Evolutionary conservation across 2,888 invertebrate genomes (phyloP), one percentile per base, ranked within the genome.

Genomic region (Aphodius sticticus): DNA sequence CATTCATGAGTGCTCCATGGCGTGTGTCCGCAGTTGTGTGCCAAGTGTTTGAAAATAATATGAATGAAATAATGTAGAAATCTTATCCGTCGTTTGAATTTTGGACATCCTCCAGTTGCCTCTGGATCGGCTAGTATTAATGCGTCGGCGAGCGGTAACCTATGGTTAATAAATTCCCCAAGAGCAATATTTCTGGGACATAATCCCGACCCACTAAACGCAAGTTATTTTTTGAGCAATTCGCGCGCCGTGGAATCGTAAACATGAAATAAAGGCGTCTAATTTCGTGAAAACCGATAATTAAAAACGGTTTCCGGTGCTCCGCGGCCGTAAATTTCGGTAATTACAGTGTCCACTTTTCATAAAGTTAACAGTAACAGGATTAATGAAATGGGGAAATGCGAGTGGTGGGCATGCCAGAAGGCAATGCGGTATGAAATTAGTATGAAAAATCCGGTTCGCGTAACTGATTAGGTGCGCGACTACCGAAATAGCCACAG

Each of bases 291-390:
- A n/a, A 69, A 74, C 36, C 69, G 78, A 78, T 78, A 78, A 78
- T 75, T 78, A 78, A 75, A 78, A 78, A 78, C 74, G 69, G 78
- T 78, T 72, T 78, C 72, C 79, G 77, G 72, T 77, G 69, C 77
- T 76, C 35, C 69, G 16, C 16, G 26, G 79, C 77, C 38, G 77
- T 79, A 79, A 79, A 79, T 79, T 79, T 74, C 35, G 72, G 77
- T 79, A 79, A 79, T 79, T 79, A 79, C 38, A 77, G 74, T 74
- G 77, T 77, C 74, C 72, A 79, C 79, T 69, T 79, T 79, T 79
- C 77, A 79, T 76, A 76, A 79, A 79, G 74, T 78, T 75, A 36
- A 77, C 69, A 71, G 70, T 76, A 76, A 78, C 76, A 71, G 53
- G 16, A 76, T 70, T 69, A 78, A 76, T 35, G 70, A 78, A 78